Evolutionary conservation across 2,888 invertebrate species (phyloP), one percentile per base, ranked within the genome.

Genomic region (Hemistola chrysoprasaria): DNA sequence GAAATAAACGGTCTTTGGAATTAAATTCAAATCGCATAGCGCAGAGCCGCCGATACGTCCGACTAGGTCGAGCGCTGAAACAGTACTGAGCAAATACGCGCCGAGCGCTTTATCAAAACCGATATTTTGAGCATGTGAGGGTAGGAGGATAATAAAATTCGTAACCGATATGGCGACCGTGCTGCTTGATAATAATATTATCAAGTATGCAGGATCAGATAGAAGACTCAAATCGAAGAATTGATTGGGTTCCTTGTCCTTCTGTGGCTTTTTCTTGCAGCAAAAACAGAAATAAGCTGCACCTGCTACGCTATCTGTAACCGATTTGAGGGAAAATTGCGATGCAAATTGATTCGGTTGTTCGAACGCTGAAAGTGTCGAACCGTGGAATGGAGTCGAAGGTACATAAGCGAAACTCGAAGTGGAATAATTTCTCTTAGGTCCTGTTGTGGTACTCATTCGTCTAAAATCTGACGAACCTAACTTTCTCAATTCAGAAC

Each of bases 131-230:
- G 95, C 96, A 62, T 95, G 95, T 0, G 93, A 91, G 1, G 96
- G 96, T 51, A 96, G 78, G 1, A 96, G 68, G 23, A 96, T 95
- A n/a, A 95, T 93, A 58, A 96, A 95, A 71, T 96, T 96, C 0
- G 96, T 96, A 55, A 95, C 96, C 20, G 95, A 95, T 42, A 96
- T 95, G 2, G 96, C 96, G 28, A 95, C 96, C 0, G 96, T 95
- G 28, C 94, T 95, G 61, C 95, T 95, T 0, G 95, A 96, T 43
- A 96, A 91, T 4, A 96, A 72, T 35, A 96, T 95, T 0, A 96
- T 92, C 35, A 96, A 84, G 62, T 96, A 96, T 9, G 95, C 88
- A 0, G 95, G 95, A 67, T 96, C 95, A 44, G 82, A 91, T 0
- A 96, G 71, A 0, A 96, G 78, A 0, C 91, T 90, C 1, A 94